A percentile compares a stretch with the other conserved stretches of the same genome.
Conservation (phyloP, 2,797 vertebrate genomes). For the Sebastes steindachneri region DNA sequence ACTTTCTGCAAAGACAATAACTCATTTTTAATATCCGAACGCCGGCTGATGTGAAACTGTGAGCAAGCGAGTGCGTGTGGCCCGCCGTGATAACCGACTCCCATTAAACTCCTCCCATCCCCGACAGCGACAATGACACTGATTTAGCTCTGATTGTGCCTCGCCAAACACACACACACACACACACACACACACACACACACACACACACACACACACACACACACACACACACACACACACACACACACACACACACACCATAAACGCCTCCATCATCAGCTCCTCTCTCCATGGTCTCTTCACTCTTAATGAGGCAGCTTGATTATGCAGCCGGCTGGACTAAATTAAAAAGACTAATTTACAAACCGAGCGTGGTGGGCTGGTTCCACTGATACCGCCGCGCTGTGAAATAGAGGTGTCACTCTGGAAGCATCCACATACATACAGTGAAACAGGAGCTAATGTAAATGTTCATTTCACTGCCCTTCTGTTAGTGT, state of each 20-base stretch:
- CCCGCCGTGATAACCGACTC: conserved; percentile 24
- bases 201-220: not conserved
- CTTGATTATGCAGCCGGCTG: conserved; percentile 56
- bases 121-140: conserved; percentile 20
- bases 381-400: conserved; percentile 33
- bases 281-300: conserved; percentile 39
- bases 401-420: not conserved
- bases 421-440: not conserved
- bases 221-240: not conserved
- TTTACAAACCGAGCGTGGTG: conserved; percentile 56
- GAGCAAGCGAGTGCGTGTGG: not conserved
- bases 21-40: conserved; percentile 7
- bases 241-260: conserved; percentile 5
- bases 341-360: conserved; percentile 65
- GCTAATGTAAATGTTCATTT: not conserved
- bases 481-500: not conserved
- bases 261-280: conserved; percentile 31
- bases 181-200: not conserved
- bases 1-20: not conserved
- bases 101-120: conserved; percentile 35
- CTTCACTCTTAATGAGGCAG: conserved; percentile 60
- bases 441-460: not conserved
- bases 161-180: not conserved
- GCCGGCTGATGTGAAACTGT: not conserved
- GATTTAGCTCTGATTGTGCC: conserved; percentile 42